phyloP scores from a whole-genome alignment of 2,888 invertebrate species.

The Papilio elwesi region DNA sequence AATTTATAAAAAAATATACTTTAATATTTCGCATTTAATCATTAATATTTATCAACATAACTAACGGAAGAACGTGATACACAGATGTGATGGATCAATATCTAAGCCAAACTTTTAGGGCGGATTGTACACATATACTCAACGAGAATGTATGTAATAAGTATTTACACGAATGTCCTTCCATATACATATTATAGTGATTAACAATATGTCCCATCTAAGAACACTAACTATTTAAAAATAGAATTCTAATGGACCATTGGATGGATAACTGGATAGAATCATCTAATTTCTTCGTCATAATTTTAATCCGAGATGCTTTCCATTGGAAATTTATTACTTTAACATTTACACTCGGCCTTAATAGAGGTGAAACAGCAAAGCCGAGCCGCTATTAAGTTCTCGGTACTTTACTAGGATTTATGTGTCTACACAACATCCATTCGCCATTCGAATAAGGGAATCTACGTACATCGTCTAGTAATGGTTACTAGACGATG shows the following conservation, averaged over 20 bases:
- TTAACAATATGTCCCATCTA: too few relatives aligned
- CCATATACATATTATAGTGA: too few relatives aligned
- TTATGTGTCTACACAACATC: constrained; percentile 33
- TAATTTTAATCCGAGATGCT: background rate
- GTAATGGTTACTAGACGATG: constrained; percentile 4
- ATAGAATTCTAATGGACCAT: too few relatives aligned
- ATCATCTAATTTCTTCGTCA: background rate
- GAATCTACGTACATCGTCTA: too few relatives aligned
- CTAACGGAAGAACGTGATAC: background rate
- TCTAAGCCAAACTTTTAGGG: too few relatives aligned
- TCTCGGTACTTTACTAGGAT: constrained; percentile 33
- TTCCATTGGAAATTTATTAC: constrained; percentile 25
- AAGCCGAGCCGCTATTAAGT: constrained; percentile 31
- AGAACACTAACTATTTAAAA: too few relatives aligned
- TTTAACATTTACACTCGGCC: constrained; percentile 18
- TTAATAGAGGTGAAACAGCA: constrained; percentile 21
- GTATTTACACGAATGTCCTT: too few relatives aligned
- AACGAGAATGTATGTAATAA: too few relatives aligned
- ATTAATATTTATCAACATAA: background rate
- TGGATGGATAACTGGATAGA: background rate
- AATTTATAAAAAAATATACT: background rate
- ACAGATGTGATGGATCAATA: too few relatives aligned
- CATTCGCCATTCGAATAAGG: constrained; percentile 27
- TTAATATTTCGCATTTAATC: background rate
- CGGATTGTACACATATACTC: too few relatives aligned